These are phyloP conservation scores for Entosphenus tridentatus DNA, from an alignment of 2,113 vertebrate species.

Conservation along the genomic window DNA sequence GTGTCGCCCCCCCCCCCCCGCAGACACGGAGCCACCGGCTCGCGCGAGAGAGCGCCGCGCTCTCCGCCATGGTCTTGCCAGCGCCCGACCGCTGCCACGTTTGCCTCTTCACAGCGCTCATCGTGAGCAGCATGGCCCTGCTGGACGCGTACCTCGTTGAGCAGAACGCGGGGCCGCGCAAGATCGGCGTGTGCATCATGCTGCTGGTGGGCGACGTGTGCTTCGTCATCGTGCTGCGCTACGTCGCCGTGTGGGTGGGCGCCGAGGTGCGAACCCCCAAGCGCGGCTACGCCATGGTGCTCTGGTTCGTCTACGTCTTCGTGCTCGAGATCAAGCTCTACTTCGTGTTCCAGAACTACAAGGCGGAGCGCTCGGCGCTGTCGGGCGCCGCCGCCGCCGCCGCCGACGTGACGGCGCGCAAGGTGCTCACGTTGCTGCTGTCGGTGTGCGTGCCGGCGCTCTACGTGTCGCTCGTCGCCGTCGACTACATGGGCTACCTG, in stretches of 20 bases:
- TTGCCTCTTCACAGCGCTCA: constrained; percentile 33
- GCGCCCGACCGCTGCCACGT: constrained; percentile 19
- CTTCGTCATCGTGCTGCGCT: constrained; percentile 31
- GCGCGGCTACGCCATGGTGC: constrained; percentile 38
- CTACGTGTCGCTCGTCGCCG: constrained; percentile 28
- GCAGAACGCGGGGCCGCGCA: constrained; percentile 34
- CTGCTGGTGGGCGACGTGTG: constrained; percentile 38
- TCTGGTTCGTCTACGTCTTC: constrained; percentile 44
- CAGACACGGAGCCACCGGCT: no score
- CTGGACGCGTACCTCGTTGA: constrained; percentile 38
- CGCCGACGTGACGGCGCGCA: constrained; percentile 25
- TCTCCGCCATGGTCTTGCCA: constrained; percentile 1
- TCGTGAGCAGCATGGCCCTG: constrained; percentile 39
- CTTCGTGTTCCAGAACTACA: constrained; percentile 43
- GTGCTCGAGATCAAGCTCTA: constrained; percentile 44
- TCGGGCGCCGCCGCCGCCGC: not conserved
- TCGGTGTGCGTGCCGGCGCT: constrained; percentile 29
- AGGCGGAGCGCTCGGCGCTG: constrained; percentile 32
- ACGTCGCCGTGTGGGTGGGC: constrained; percentile 35
- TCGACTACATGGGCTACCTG: constrained; percentile 40
- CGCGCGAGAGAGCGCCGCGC: no score
- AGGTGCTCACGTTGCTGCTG: constrained; percentile 29
- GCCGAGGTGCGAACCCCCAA: constrained; percentile 34
- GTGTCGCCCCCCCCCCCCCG: no score
- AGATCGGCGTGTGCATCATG: constrained; percentile 38